Percentiles rank a stretch among this genome's conserved stretches.
These are phyloP conservation scores for Agapetus fuscipes DNA, from an alignment of 2,888 invertebrate species.

Conservation along the genomic window DNA sequence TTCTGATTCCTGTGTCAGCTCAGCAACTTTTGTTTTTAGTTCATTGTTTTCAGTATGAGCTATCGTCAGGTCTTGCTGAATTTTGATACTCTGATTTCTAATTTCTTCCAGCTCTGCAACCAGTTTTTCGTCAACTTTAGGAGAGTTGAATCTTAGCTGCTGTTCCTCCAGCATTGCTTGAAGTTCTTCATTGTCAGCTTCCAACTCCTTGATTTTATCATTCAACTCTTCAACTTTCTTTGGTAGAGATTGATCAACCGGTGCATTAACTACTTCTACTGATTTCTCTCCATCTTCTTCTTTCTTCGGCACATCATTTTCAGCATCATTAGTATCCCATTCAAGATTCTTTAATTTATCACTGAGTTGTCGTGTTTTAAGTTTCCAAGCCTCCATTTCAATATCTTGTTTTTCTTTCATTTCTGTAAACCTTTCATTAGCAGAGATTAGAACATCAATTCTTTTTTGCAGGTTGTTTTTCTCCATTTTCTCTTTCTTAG, in stretches of 20 bases:
- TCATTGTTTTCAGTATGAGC: conserved; percentile 8
- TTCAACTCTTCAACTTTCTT: conserved; percentile 40
- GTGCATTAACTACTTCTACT: conserved; percentile 40
- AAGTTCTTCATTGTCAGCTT: conserved; percentile 51
- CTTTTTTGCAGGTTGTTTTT: conserved; percentile 59
- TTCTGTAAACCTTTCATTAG: conserved; percentile 69
- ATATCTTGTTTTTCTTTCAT: conserved; percentile 74
- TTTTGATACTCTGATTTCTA: conserved; percentile 14
- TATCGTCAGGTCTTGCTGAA: conserved; percentile 20
- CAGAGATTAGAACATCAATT: conserved; percentile 62
- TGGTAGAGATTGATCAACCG: conserved; percentile 44
- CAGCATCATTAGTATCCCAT: conserved; percentile 32
- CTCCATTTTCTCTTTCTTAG: conserved; percentile 53
- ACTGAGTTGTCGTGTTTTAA: conserved; percentile 58
- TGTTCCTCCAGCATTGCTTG: conserved; percentile 47
- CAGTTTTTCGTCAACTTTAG: conserved; percentile 13
- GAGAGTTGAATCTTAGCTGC: conserved; percentile 3
- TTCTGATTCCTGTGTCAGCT: conserved; percentile 26
- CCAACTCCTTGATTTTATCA: conserved; percentile 46
- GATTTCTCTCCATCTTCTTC: conserved; percentile 2
- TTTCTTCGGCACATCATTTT: conserved; percentile 18
- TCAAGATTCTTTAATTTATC: conserved; percentile 51
- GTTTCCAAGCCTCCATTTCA: conserved; percentile 63
- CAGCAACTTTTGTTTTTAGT: conserved; percentile 24
- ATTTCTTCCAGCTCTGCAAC: conserved; percentile 6